Evolutionary conservation across 2,113 vertebrate species (phyloP).

Genomic region (Ochotona curzoniae): DNA sequence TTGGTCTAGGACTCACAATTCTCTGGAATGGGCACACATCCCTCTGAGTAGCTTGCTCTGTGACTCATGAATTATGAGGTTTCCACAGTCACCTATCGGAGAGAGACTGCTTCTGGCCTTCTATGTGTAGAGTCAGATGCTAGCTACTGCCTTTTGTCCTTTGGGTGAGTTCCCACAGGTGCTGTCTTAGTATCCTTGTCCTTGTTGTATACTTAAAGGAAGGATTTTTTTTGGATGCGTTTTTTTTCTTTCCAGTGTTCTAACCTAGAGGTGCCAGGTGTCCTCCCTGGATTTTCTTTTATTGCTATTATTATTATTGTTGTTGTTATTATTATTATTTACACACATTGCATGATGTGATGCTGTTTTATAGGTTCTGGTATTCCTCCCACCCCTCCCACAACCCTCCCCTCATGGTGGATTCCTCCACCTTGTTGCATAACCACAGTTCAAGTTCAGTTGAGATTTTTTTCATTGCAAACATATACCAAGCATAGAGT

Average conservation of each 20-base stretch:
- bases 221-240: not conserved
- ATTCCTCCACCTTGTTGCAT: no score
- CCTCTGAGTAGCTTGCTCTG: not conserved
- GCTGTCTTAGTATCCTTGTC: not conserved
- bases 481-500: no score
- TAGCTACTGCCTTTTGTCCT: not conserved
- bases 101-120: not conserved
- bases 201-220: no score
- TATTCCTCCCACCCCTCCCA: no score
- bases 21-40: not conserved
- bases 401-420: no score
- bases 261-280: not conserved
- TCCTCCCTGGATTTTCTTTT: not conserved
- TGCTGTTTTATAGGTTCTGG: no score
- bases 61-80: not conserved
- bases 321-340: no score
- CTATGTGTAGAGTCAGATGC: not conserved
- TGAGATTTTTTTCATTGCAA: no score
- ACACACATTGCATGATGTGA: no score
- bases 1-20: not conserved
- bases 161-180: not conserved
- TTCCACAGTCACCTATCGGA: not conserved
- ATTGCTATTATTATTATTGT: no score
- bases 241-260: not conserved
- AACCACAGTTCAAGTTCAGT: no score